Evolutionary conservation across 2,113 vertebrate genomes (phyloP).

Genomic region (Lanius collurio): DNA sequence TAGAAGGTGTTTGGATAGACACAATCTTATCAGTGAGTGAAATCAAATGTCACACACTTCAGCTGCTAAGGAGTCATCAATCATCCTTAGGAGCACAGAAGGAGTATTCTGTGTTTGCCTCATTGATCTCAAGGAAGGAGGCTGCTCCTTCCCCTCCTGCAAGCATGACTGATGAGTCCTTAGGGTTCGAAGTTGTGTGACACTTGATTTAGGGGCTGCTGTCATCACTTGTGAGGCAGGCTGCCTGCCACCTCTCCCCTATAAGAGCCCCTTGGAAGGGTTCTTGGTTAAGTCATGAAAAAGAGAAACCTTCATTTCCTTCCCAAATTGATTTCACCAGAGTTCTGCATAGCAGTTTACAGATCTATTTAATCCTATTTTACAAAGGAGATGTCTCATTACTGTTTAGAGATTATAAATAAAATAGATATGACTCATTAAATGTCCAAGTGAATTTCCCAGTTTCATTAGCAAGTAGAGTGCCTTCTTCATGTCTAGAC

Average conservation of each 20-base stretch:
- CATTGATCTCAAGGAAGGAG: constrained; percentile 41
- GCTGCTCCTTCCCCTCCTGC: constrained; percentile 13
- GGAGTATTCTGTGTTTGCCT: constrained; percentile 16
- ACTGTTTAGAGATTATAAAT: not conserved
- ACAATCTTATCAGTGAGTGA: constrained; percentile 55
- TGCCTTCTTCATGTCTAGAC: not conserved
- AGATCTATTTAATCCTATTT: not conserved
- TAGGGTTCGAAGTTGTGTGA: not conserved
- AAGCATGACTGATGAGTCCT: constrained; percentile 43
- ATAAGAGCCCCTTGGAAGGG: not conserved
- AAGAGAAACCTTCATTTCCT: not conserved
- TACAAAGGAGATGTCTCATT: not conserved
- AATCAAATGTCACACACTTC: constrained; percentile 61
- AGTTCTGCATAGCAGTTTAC: not conserved
- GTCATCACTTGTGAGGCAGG: not conserved
- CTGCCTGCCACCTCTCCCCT: not conserved
- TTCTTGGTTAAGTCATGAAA: not conserved
- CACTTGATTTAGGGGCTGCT: constrained; percentile 30
- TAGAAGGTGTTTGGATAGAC: constrained; percentile 44
- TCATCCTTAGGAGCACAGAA: constrained; percentile 20
- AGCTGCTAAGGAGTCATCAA: constrained; percentile 52
- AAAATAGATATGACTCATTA: not conserved
- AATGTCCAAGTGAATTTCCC: not conserved
- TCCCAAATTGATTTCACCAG: not conserved
- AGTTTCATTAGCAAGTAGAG: not conserved